A percentile compares a stretch with the other conserved stretches of the same genome.
phyloP scores from a whole-genome alignment of 2,113 vertebrate genomes.

The Thoracochromis brauschi region DNA sequence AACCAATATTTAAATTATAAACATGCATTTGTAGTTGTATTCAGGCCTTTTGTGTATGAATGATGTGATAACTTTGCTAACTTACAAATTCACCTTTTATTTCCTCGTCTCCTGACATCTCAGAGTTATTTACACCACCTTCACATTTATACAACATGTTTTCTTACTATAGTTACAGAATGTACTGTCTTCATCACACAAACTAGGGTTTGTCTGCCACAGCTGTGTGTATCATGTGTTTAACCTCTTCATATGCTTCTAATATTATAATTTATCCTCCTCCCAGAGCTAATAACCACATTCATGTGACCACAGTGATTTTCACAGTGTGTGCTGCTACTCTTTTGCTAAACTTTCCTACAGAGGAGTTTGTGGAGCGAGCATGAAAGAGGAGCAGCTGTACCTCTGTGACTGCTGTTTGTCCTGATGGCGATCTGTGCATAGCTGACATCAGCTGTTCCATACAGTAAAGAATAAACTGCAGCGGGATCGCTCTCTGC shows the following conservation, averaged over 20 bases:
- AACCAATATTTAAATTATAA: neutral
- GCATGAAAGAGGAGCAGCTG: neutral
- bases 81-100: fast-evolving
- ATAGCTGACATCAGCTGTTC: neutral
- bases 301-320: neutral
- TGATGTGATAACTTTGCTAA: neutral
- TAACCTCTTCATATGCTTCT: neutral
- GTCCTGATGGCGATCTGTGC: neutral
- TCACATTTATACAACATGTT: neutral
- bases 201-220: neutral
- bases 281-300: fast-evolving
- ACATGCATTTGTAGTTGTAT: fast-evolving
- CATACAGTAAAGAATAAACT: neutral
- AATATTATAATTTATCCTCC: fast-evolving
- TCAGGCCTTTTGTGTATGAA: fast-evolving
- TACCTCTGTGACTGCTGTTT: neutral
- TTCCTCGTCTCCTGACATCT: neutral
- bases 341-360: neutral
- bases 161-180: neutral
- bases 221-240: neutral
- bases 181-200: fast-evolving
- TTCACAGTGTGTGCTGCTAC: neutral
- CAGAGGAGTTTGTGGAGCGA: fast-evolving
- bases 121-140: neutral
- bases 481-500: neutral